A percentile compares a stretch with the other conserved stretches of the same genome.
Conservation (phyloP, 2,888 invertebrate genomes). For the Conomelus anceps region DNA sequence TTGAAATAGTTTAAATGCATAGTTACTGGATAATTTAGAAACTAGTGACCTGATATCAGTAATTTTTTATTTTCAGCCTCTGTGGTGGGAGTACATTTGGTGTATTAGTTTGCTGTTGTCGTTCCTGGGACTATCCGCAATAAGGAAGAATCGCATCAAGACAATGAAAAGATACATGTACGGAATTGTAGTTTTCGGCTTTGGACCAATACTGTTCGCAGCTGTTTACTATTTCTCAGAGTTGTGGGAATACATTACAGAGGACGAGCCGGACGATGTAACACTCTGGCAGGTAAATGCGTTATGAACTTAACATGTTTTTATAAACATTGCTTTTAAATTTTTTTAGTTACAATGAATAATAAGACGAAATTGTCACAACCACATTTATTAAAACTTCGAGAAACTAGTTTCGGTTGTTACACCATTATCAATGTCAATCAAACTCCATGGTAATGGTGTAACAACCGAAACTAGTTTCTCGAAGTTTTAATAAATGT, state of each 20-base stretch:
- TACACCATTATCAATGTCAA: no score
- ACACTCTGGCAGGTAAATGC: slow-evolving; percentile 71
- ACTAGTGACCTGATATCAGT: no score
- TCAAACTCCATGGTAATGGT: no score
- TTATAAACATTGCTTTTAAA: slow-evolving; percentile 29
- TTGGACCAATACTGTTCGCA: slow-evolving; percentile 75
- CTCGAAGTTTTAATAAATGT: no score
- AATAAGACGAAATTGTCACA: no score
- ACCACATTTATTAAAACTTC: no score
- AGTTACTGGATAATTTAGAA: no score
- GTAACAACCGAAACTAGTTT: no score
- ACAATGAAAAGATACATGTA: slow-evolving; percentile 73
- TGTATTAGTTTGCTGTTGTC: slow-evolving; percentile 74
- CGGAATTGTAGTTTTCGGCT: slow-evolving; percentile 69
- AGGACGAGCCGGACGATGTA: slow-evolving; percentile 60
- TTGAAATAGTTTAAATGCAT: no score
- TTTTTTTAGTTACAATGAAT: no score
- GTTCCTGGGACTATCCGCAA: slow-evolving; percentile 77
- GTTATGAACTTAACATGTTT: not conserved
- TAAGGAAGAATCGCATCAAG: slow-evolving; percentile 73
- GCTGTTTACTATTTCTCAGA: slow-evolving; percentile 75
- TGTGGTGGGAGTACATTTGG: slow-evolving; percentile 94
- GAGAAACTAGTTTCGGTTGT: no score
- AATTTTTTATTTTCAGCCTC: slow-evolving; percentile 51
- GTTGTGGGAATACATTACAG: slow-evolving; percentile 70